Base-by-base conservation (phyloP, 1,140 invertebrate genomes). In the Tetramorium parvispinum region DNA sequence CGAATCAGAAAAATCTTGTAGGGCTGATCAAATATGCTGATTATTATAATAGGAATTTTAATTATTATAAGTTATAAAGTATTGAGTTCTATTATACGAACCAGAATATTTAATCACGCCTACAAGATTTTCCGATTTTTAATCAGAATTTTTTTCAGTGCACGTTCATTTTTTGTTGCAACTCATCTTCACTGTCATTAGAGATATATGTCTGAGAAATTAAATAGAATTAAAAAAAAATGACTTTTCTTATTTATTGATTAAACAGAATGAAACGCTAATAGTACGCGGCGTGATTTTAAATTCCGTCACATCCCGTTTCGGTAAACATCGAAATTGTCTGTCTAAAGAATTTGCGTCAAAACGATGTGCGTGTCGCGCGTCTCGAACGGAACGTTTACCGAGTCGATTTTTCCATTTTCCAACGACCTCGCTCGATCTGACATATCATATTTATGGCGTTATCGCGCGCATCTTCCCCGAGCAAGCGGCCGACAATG, bases 381-480 rank as follows among this genome's bases (percentile, higher is more conserved):
- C 8, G 16, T 73, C 24, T 53, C 18, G 32, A 21, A n/a, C 10
- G 37, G 24, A 24, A 13, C 4, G 11, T 65, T 78, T 49, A n/a
- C 1, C 27, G 13, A 37, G 13, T 51, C 11, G 0, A 59, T 16
- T 77, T 78, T 65, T 65, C 76, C 27, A 51, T 66, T 79, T 66
- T 51, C 40, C 27, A 18, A 65, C 11, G 43, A 49, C 24, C 76
- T 79, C 59, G 43, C n/a, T 51, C 27, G 51, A 16, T 71, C 43
- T 51, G 53, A 59, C 24, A 27, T 16, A 27, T 16, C 5, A n/a
- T 13, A 51, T 79, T 66, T 79, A 37, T 51, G 18, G n/a, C 6
- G 3, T 65, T 78, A 78, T 78, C 57, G 43, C 13, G 18, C 40
- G 27, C n/a, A 79, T 79, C 59, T 78, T 51, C 2, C 18, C 27